Percentiles rank a stretch among this genome's conserved stretches.
phyloP scores from a whole-genome alignment of 2,113 vertebrate species.

The Aptenodytes patagonicus region DNA sequence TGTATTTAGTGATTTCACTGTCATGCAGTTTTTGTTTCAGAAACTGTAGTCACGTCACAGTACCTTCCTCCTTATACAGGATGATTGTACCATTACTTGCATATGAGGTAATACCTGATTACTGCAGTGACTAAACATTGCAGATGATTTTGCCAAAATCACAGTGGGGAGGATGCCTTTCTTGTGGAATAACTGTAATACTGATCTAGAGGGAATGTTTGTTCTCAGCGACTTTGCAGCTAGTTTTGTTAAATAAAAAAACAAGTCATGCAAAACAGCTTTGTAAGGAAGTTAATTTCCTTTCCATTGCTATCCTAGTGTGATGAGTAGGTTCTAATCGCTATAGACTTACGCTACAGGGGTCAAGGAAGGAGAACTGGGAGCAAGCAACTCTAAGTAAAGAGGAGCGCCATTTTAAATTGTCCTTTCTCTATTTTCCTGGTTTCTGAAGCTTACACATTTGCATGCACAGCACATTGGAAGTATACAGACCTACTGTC shows the following conservation, averaged over 20 bases:
- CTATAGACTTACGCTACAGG: neutral
- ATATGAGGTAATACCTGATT: neutral
- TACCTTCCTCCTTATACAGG: neutral
- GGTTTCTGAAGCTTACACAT: neutral
- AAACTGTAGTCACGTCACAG: neutral
- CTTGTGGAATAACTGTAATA: neutral
- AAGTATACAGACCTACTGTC: neutral
- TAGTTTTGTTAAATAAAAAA: neutral
- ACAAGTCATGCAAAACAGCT: neutral
- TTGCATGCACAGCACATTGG: neutral
- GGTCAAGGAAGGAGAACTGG: neutral
- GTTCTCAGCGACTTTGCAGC: neutral
- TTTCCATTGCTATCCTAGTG: neutral
- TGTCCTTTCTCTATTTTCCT: neutral
- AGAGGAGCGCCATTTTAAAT: neutral
- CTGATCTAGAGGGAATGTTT: neutral
- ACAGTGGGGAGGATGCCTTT: neutral
- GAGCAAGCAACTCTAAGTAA: neutral
- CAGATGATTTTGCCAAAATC: neutral
- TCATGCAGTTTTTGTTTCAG: neutral
- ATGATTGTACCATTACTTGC: neutral
- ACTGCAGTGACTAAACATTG: neutral
- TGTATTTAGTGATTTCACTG: neutral
- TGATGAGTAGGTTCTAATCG: neutral
- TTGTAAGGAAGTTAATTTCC: neutral